Evolutionary conservation across 2,797 vertebrate species (phyloP).

Genomic region (Notolabrus celidotus): DNA sequence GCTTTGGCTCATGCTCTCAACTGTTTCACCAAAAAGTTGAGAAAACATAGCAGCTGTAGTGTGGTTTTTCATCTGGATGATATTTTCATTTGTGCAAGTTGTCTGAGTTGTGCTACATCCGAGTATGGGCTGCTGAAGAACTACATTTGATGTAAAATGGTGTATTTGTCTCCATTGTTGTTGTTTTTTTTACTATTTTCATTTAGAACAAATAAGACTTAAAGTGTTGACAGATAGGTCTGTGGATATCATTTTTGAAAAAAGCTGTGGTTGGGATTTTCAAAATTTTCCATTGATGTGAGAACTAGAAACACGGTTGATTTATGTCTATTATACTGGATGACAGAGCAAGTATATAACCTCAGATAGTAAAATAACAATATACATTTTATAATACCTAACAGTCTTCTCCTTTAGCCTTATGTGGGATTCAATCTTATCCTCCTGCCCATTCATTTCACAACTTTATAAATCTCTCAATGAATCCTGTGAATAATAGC

Average conservation of each 20-base stretch:
- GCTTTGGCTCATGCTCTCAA: neutral
- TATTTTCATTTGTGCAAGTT: neutral
- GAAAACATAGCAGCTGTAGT: slow-evolving; percentile 3
- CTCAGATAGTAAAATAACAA: neutral
- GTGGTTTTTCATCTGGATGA: neutral
- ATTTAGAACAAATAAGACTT: too few species aligned
- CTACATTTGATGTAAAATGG: neutral
- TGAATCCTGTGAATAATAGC: slow-evolving; percentile 6
- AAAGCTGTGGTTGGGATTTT: neutral
- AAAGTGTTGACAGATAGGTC: neutral
- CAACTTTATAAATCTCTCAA: neutral
- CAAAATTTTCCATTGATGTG: neutral
- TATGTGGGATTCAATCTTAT: slow-evolving; percentile 9
- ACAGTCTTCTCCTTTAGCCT: neutral
- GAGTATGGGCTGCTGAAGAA: neutral
- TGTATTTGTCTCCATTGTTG: neutral
- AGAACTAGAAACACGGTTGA: slow-evolving; percentile 5
- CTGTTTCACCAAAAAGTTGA: neutral
- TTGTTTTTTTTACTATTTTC: neutral
- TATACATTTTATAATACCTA: slow-evolving; percentile 3
- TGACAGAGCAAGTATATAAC: slow-evolving; percentile 1
- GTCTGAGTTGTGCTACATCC: neutral
- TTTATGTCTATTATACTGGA: neutral
- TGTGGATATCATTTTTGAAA: neutral
- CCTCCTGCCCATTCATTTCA: neutral